Conservation (phyloP, 2,113 vertebrate species). For the Platichthys stellatus region DNA sequence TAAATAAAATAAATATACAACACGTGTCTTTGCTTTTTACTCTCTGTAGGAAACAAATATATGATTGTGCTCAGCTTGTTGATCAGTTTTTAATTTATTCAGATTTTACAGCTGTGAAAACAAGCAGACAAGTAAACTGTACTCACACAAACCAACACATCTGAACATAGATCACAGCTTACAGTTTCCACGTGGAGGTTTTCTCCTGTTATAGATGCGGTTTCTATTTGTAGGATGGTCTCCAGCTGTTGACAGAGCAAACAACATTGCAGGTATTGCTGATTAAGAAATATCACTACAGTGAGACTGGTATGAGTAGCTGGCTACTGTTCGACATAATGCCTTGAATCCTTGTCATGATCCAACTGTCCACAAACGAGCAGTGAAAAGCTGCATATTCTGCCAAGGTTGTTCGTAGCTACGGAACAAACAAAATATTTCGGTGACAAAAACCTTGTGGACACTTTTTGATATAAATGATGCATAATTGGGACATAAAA, state of each 20-base stretch:
- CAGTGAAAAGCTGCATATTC: conserved; percentile 57
- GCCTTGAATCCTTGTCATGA: conserved; percentile 37
- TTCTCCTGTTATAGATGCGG: conserved; percentile 39
- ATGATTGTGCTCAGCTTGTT: conserved; percentile 30
- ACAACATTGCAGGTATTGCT: conserved; percentile 55
- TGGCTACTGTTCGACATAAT: conserved; percentile 53
- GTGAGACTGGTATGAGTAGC: conserved; percentile 45
- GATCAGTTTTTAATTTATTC: conserved; percentile 71
- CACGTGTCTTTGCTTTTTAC: neutral
- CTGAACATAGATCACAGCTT: conserved; percentile 66
- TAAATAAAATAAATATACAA: conserved; percentile 92
- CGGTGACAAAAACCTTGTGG: conserved; percentile 14
- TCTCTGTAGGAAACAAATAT: conserved; percentile 12
- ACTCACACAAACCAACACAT: conserved; percentile 67
- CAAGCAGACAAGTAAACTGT: conserved; percentile 76
- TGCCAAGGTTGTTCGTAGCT: conserved; percentile 42
- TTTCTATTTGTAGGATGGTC: conserved; percentile 30
- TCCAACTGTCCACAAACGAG: conserved; percentile 24
- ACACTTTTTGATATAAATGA: conserved; percentile 16
- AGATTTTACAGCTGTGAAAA: conserved; percentile 75
- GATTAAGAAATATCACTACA: conserved; percentile 44
- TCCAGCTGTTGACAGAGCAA: conserved; percentile 23
- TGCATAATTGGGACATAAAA: conserved; percentile 37
- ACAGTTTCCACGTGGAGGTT: conserved; percentile 50
- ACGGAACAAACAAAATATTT: conserved; percentile 10